Base-by-base conservation (phyloP, 2,113 vertebrate genomes). In the Salvelinus alpinus region DNA sequence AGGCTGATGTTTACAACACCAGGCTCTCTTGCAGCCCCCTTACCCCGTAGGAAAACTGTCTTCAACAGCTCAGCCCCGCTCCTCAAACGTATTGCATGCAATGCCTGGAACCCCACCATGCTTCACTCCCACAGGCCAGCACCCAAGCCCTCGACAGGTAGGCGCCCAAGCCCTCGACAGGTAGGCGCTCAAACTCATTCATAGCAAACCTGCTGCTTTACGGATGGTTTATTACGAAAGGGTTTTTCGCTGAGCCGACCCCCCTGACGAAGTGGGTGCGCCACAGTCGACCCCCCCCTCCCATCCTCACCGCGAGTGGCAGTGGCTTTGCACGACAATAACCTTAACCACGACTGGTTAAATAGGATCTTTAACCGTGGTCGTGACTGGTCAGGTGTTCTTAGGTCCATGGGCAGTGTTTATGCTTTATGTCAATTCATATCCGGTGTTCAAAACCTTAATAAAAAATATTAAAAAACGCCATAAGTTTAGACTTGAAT, bases 161-260 rank as follows among this genome's bases (percentile, higher is more conserved):
- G 27, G 27, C 27, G 27, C 27, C 27, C 27, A 29, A 29, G 27
- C 27, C 3, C 27, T 29, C 27, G 27, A 29, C 29, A 16, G 14
- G 71, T 76, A 77, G 83, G 86, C 13, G 90, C 93, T 91, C 93
- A 94, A 93, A 94, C 93, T 90, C 92, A 92, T 92, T 93, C 91
- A 92, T 94, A 93, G 89, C 93, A 94, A 94, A 94, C 93, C 93
- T 92, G 87, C 81, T 91, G 91, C 91, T 93, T 92, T 89, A 94
- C 69, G 85, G 91, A 86, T 88, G 93, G 93, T 94, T 94, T 93
- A 94, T 93, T 94, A 94, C 92, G 93, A 94, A 93, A 92, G 88
- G 82, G 88, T 90, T 93, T 62, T 62, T 77, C 44, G 27, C 54
- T 74, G 92, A 93, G 91, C 88, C 13, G 72, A 57, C 73, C 87